Evolutionary conservation across 2,113 vertebrate species (phyloP).

Genomic region (Eleginops maclovinus): DNA sequence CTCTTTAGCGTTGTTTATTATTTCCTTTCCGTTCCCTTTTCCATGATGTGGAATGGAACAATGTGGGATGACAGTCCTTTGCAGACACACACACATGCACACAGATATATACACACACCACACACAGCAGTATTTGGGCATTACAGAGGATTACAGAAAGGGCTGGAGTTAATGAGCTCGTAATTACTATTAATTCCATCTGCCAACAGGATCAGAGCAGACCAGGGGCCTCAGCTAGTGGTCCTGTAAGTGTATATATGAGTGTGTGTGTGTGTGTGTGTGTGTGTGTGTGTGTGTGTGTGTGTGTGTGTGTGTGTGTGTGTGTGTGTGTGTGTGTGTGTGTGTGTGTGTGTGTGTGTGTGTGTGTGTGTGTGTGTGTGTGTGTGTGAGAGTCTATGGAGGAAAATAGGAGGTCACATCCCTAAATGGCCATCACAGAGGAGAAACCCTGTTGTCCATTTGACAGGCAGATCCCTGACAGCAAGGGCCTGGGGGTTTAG

Average conservation of each 20-base stretch:
- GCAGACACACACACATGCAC: conserved; percentile 10
- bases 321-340: neutral
- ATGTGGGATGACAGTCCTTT: conserved; percentile 34
- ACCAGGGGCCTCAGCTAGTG: conserved; percentile 36
- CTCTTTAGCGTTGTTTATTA: conserved; percentile 38
- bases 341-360: too few relatives aligned
- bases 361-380: conserved; percentile 18
- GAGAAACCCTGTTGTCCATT: conserved; percentile 46
- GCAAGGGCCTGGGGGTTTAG: conserved; percentile 59
- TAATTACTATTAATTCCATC: conserved; percentile 82
- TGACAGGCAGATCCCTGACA: conserved; percentile 65
- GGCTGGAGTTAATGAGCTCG: conserved; percentile 79
- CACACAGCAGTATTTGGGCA: conserved; percentile 65
- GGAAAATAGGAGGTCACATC: conserved; percentile 47
- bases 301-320: conserved; percentile 1
- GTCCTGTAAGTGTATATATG: neutral
- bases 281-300: neutral
- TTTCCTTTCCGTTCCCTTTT: conserved; percentile 45
- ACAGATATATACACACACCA: conserved; percentile 14
- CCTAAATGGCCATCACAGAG: conserved; percentile 70
- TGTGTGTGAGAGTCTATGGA: conserved; percentile 1
- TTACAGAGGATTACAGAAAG: conserved; percentile 78
- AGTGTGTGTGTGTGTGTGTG: neutral
- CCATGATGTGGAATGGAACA: conserved; percentile 35
- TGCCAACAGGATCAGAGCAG: conserved; percentile 67